These are phyloP conservation scores for Seira musarum DNA, from an alignment of 2,888 invertebrate species.

Conservation along the genomic window DNA sequence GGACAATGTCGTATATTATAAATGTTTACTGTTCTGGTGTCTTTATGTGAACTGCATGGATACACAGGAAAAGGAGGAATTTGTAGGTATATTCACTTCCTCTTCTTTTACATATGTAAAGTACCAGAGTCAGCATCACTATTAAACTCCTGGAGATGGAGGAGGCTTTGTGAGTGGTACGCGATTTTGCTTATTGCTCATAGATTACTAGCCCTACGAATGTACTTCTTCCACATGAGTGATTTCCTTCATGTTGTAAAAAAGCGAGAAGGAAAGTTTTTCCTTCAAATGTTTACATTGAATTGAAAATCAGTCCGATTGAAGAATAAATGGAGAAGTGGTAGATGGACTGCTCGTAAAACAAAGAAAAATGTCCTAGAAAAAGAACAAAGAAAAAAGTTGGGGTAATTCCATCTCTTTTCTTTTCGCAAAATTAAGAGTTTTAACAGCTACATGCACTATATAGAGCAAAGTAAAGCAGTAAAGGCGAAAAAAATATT, in stretches of 20 bases:
- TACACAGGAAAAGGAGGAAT: too few relatives aligned
- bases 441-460: too few relatives aligned
- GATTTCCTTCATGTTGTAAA: not conserved
- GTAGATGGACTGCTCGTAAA: not conserved
- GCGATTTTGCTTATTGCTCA: not conserved
- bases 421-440: too few relatives aligned
- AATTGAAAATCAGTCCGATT: not conserved
- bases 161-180: not conserved
- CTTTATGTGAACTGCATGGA: too few relatives aligned
- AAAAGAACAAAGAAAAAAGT: not conserved
- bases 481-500: too few relatives aligned
- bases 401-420: too few relatives aligned
- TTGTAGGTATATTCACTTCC: too few relatives aligned
- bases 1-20: not conserved
- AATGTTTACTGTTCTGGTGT: not conserved
- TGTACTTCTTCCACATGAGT: not conserved
- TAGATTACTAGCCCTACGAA: not conserved
- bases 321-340: not conserved
- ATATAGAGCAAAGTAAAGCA: too few relatives aligned
- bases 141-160: too few relatives aligned
- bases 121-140: too few relatives aligned
- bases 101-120: too few relatives aligned
- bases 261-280: not conserved
- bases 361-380: not conserved
- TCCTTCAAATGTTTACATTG: not conserved